Conservation (phyloP, 1,140 invertebrate genomes). For the Mizuhopecten yessoensis region DNA sequence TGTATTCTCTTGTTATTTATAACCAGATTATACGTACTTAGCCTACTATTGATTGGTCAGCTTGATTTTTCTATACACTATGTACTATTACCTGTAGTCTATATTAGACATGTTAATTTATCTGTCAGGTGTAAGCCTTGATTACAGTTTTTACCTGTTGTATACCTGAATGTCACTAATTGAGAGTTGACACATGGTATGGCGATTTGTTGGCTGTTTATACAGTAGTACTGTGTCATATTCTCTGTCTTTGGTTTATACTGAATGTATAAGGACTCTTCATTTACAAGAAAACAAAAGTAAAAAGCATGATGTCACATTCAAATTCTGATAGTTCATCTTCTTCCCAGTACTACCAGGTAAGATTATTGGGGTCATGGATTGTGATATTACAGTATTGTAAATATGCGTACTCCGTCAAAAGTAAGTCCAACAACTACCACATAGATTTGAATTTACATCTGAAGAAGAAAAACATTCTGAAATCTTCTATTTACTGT, state of each 20-base stretch:
- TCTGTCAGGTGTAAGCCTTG: too few relatives aligned
- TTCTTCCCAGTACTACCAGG: not conserved
- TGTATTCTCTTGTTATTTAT: not conserved
- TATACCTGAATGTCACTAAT: not conserved
- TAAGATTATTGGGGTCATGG: not conserved
- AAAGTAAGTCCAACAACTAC: too few relatives aligned
- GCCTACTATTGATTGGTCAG: not conserved
- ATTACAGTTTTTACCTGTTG: not conserved
- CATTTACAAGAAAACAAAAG: not conserved
- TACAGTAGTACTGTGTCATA: not conserved
- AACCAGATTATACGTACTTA: not conserved
- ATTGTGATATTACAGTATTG: too few relatives aligned
- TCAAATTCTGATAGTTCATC: not conserved
- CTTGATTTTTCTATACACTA: not conserved
- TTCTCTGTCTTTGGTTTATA: too few relatives aligned
- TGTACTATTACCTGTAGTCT: not conserved
- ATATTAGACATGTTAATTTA: too few relatives aligned
- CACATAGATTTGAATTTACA: too few relatives aligned
- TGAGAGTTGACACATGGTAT: not conserved
- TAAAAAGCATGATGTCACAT: not conserved
- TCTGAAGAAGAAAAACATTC: too few relatives aligned
- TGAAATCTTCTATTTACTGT: too few relatives aligned
- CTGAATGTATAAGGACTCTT: too few relatives aligned
- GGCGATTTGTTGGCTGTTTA: not conserved
- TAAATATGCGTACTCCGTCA: too few relatives aligned